A percentile compares a stretch with the other conserved stretches of the same genome.
Conservation (phyloP, 2,797 vertebrate species). For the Myripristis jacobus region DNA sequence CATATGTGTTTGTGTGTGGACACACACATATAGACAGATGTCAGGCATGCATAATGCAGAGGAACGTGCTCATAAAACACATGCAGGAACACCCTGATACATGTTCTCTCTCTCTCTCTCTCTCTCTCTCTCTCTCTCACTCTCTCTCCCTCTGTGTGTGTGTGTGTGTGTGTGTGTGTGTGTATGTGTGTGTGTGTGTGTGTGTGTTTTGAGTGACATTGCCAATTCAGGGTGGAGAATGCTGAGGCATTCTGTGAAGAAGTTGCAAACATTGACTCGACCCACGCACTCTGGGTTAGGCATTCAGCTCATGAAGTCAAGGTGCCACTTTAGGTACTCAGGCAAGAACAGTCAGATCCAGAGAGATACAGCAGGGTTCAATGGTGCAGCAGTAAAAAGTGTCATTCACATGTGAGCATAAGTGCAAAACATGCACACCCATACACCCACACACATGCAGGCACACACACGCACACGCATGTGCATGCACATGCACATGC, state of each 20-base stretch:
- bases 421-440: slow-evolving; percentile 45
- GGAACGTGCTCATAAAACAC: not conserved
- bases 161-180: too few species aligned
- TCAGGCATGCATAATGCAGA: slow-evolving; percentile 2
- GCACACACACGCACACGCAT: slow-evolving; percentile 6
- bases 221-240: slow-evolving; percentile 43
- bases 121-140: not conserved
- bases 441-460: slow-evolving; percentile 34
- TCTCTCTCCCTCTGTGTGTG: too few species aligned
- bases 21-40: not conserved
- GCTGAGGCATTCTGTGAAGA: slow-evolving; percentile 28
- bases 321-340: slow-evolving; percentile 29
- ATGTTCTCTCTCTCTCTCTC: not conserved
- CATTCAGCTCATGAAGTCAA: slow-evolving; percentile 38
- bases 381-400: slow-evolving; percentile 49
- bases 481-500: too few species aligned
- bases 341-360: slow-evolving; percentile 44
- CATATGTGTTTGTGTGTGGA: not conserved
- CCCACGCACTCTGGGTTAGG: slow-evolving; percentile 18
- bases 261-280: slow-evolving; percentile 28
- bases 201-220: slow-evolving; percentile 36
- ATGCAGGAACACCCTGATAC: not conserved
- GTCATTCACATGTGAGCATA: slow-evolving; percentile 34
- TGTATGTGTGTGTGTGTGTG: too few species aligned
- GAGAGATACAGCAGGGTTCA: slow-evolving; percentile 59